Conservation (phyloP, 2,797 vertebrate genomes). For the Micrastur ruficollis region DNA sequence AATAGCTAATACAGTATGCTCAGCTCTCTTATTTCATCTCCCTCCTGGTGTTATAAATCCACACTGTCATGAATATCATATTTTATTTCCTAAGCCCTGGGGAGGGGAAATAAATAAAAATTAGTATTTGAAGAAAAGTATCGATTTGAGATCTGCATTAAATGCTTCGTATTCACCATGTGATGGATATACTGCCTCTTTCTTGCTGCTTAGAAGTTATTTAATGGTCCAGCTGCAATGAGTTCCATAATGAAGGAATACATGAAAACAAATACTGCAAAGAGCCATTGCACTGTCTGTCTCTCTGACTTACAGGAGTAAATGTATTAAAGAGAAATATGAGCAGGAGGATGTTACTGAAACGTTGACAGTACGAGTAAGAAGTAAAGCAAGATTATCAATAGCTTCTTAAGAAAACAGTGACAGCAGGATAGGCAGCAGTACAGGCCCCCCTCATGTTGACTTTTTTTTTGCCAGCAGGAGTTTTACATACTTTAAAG, state of each 20-base stretch:
- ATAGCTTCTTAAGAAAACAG: neutral
- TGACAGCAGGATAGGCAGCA: neutral
- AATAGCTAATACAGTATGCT: slow-evolving; percentile 26
- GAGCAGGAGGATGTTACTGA: neutral
- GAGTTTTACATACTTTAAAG: neutral
- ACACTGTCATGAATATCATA: neutral
- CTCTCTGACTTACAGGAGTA: neutral
- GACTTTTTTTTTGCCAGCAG: neutral
- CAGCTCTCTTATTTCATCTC: slow-evolving; percentile 42
- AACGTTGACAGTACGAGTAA: neutral
- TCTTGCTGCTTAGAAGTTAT: slow-evolving; percentile 1
- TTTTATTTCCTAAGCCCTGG: slow-evolving; percentile 40
- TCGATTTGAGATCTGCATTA: slow-evolving; percentile 38
- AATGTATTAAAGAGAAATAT: neutral
- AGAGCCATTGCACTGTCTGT: neutral
- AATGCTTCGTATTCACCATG: slow-evolving; percentile 2
- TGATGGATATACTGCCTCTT: slow-evolving; percentile 37
- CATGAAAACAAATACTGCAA: neutral
- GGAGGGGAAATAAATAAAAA: slow-evolving; percentile 62
- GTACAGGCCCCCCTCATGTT: neutral
- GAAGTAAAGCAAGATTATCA: neutral
- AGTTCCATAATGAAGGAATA: slow-evolving; percentile 27
- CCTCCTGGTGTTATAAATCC: slow-evolving; percentile 39
- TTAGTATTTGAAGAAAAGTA: slow-evolving; percentile 31
- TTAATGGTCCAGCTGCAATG: slow-evolving; percentile 19